Percentiles rank a stretch among this genome's conserved stretches.
Conservation (phyloP, 2,888 invertebrate genomes). For the Cryptosula pallasiana region DNA sequence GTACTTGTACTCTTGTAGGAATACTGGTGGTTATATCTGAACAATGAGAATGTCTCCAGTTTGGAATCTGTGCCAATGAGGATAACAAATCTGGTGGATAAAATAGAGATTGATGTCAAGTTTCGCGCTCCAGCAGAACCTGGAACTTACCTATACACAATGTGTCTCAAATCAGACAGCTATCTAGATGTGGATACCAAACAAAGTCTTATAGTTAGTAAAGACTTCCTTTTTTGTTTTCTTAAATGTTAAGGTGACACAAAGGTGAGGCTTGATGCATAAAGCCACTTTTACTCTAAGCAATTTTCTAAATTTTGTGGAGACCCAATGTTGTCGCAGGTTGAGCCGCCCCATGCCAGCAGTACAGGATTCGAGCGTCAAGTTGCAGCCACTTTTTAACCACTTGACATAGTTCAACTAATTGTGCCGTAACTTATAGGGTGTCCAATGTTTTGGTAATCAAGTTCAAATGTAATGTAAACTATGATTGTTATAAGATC, state of each 20-base stretch:
- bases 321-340: no score
- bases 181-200: slow-evolving; percentile 94
- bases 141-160: slow-evolving; percentile 82
- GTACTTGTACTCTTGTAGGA: slow-evolving; percentile 66
- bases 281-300: slow-evolving; percentile 90
- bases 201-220: slow-evolving; percentile 79
- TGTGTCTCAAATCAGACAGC: slow-evolving; percentile 90
- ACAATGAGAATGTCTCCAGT: slow-evolving; percentile 86
- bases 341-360: no score
- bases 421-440: no score
- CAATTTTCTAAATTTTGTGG: no score
- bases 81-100: slow-evolving; percentile 81
- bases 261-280: slow-evolving; percentile 80
- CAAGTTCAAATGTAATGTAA: no score
- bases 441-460: no score
- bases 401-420: no score
- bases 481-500: no score
- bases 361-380: no score
- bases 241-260: slow-evolving; percentile 32
- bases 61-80: slow-evolving; percentile 88
- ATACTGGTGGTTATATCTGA: slow-evolving; percentile 99
- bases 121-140: slow-evolving; percentile 94
- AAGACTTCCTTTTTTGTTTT: slow-evolving; percentile 26
- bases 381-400: no score
- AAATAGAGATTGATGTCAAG: slow-evolving; percentile 84